Evolutionary conservation across 1,140 invertebrate genomes (phyloP).

Genomic region (Bombus sibiricus): DNA sequence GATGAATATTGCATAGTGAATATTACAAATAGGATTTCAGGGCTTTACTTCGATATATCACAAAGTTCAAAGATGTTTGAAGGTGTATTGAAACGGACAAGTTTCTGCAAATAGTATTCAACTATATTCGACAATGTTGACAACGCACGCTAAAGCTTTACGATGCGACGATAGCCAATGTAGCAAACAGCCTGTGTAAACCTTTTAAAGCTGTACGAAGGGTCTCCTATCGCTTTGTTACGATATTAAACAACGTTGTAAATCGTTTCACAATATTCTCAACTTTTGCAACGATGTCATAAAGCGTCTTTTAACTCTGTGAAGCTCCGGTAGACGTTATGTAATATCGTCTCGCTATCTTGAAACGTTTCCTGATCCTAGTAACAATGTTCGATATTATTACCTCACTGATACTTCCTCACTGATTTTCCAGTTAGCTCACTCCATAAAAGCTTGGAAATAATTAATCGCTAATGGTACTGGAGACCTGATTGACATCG

Average conservation of each 20-base stretch:
- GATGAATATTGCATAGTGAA: not conserved
- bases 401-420: not conserved
- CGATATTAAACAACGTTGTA: not conserved
- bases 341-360: not conserved
- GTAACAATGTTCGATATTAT: not conserved
- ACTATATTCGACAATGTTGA: not conserved
- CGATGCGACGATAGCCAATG: not conserved
- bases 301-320: not conserved
- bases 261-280: not conserved
- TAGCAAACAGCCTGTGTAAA: not conserved
- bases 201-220: not conserved
- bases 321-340: not conserved
- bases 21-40: not conserved
- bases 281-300: not conserved
- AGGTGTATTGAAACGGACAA: not conserved
- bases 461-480: slow-evolving; percentile 2
- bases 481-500: not conserved
- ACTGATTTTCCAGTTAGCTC: not conserved
- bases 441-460: not conserved
- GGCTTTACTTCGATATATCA: not conserved
- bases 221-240: not conserved
- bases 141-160: not conserved
- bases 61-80: not conserved
- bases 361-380: not conserved
- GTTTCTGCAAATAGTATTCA: not conserved